These are phyloP conservation scores for Stichopus chloronotus DNA, from an alignment of 35 echinoderm and acorn worm genomes.

Conservation along the genomic window DNA sequence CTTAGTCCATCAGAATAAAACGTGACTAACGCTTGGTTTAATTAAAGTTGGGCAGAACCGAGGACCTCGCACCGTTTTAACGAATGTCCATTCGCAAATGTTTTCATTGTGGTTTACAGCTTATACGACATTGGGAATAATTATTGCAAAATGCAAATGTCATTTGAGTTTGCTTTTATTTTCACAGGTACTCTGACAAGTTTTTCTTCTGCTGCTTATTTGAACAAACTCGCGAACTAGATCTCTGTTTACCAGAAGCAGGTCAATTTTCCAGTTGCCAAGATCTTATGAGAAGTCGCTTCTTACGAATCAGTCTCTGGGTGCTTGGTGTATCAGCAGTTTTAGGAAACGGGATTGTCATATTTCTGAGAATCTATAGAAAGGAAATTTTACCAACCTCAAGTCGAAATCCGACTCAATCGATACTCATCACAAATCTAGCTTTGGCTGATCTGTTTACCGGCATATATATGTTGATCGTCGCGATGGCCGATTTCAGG, in stretches of 20 bases:
- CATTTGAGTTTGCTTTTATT: constrained; percentile 43
- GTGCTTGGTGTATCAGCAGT: constrained; percentile 65
- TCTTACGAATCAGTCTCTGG: constrained; percentile 56
- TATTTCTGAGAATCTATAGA: constrained; percentile 56
- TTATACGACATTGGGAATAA: background rate
- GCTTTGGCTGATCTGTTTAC: constrained; percentile 47
- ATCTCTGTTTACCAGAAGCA: background rate
- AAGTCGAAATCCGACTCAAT: constrained; percentile 11
- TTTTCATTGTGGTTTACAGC: background rate
- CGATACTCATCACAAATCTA: constrained; percentile 26
- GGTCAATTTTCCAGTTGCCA: constrained; percentile 62
- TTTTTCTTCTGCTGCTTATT: constrained; percentile 51
- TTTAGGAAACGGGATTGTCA: constrained; percentile 57
- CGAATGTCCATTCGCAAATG: too few relatives aligned
- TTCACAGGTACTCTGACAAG: constrained; percentile 17
- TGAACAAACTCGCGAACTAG: background rate
- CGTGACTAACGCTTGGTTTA: background rate
- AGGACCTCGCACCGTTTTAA: too few relatives aligned
- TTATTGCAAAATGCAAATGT: too few relatives aligned
- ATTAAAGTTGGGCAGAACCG: too few relatives aligned
- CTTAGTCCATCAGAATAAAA: too few relatives aligned
- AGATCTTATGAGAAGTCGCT: constrained; percentile 44
- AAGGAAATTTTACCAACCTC: background rate
- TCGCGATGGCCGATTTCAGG: constrained; percentile 1
- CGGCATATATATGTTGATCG: constrained; percentile 26